Conservation (phyloP, 2,888 invertebrate species). For the Halictus ligatus region DNA sequence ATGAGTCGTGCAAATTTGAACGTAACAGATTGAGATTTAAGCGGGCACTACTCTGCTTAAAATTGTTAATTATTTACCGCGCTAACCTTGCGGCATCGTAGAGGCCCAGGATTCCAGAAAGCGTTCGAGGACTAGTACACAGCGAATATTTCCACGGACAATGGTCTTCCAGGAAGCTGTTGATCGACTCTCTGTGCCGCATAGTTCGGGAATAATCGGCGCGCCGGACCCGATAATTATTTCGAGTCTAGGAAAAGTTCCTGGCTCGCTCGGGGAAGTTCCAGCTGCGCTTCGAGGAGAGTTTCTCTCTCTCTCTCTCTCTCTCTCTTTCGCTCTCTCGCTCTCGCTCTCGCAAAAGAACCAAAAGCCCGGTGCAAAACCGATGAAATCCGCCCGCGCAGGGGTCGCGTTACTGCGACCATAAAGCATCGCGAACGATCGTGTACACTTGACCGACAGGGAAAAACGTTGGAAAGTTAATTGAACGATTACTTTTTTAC, state of each 20-base stretch:
- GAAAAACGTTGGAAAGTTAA: not conserved
- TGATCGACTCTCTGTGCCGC: slow-evolving; percentile 63
- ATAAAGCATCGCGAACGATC: not conserved
- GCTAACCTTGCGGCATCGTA: slow-evolving; percentile 15
- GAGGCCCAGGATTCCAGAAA: slow-evolving; percentile 58
- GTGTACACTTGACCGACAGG: not conserved
- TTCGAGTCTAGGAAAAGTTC: slow-evolving; percentile 63
- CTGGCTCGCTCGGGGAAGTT: slow-evolving; percentile 27
- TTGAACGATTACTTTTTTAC: slow-evolving; percentile 26
- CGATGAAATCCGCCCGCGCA: slow-evolving; percentile 5
- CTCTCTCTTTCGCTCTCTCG: too few relatives aligned
- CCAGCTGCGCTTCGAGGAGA: slow-evolving; percentile 2
- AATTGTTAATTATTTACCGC: not conserved
- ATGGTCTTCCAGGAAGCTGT: slow-evolving; percentile 66
- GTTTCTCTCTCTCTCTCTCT: not conserved
- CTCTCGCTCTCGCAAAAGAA: slow-evolving; percentile 18
- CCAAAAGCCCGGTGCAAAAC: slow-evolving; percentile 20
- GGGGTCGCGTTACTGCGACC: not conserved
- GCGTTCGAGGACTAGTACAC: slow-evolving; percentile 59
- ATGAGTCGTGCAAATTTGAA: not conserved
- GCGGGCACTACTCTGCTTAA: not conserved
- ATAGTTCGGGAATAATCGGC: slow-evolving; percentile 71
- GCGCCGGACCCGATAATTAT: slow-evolving; percentile 68
- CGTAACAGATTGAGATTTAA: not conserved
- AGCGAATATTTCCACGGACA: slow-evolving; percentile 66